These are phyloP conservation scores for Parauchenoglanis ngamensis DNA, from an alignment of 2,797 vertebrate genomes.

Conservation along the genomic window DNA sequence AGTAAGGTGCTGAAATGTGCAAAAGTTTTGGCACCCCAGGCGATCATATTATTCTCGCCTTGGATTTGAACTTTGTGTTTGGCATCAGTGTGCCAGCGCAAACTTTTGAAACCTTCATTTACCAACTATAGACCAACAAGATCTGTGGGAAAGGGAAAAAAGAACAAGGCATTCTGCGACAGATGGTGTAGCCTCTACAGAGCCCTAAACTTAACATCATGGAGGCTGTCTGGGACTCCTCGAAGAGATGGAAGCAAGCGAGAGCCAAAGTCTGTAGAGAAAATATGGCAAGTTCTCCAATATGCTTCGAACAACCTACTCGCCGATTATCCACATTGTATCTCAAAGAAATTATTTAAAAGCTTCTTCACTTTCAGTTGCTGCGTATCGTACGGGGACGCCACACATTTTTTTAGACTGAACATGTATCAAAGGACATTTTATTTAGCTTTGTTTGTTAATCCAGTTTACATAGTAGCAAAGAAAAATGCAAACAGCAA, in stretches of 20 bases:
- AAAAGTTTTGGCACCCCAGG: neutral
- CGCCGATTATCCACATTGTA: neutral
- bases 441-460: neutral
- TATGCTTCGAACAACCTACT: neutral
- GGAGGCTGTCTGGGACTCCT: constrained; percentile 9
- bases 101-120: neutral
- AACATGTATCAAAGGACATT: neutral
- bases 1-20: neutral
- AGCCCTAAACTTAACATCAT: neutral
- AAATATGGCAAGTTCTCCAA: constrained; percentile 12
- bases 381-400: neutral
- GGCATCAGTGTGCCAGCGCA: too few species aligned
- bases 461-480: neutral
- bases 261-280: constrained; percentile 7
- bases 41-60: neutral
- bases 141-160: neutral
- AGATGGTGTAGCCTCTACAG: neutral
- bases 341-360: neutral
- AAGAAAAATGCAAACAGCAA: neutral
- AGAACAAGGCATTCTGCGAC: constrained; percentile 13
- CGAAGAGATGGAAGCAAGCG: constrained; percentile 3
- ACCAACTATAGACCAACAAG: neutral
- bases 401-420: neutral
- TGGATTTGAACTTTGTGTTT: neutral
- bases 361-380: neutral